Conservation (phyloP, 2,888 invertebrate genomes). For the Panzeria rudis region DNA sequence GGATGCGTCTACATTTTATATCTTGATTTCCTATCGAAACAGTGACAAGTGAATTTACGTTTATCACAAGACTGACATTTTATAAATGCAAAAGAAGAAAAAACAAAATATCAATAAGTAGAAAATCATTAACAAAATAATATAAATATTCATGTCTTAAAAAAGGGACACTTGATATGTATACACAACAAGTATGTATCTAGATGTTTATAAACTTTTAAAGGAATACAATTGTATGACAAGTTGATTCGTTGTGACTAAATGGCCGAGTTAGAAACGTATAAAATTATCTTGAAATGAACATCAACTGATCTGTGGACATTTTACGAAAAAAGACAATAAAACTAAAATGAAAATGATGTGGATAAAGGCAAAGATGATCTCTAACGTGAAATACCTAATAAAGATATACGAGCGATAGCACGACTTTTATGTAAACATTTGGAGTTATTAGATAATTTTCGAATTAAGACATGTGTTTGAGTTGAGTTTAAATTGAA, state of each 20-base stretch:
- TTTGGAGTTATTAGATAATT: conserved; percentile 39
- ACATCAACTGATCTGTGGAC: conserved; percentile 30
- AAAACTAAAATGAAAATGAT: conserved; percentile 10
- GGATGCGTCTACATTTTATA: neutral
- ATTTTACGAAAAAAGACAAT: neutral
- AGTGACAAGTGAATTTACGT: conserved; percentile 50
- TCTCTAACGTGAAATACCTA: conserved; percentile 20
- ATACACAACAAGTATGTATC: neutral
- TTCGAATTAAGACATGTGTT: conserved; percentile 36
- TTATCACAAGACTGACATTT: conserved; percentile 24
- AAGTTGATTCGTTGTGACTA: neutral
- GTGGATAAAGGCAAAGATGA: conserved; percentile 27
- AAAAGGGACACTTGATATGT: conserved; percentile 23
- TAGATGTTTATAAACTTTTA: neutral
- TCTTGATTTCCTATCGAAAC: conserved; percentile 43
- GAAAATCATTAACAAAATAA: conserved; percentile 16
- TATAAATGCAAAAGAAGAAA: neutral
- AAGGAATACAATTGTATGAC: neutral
- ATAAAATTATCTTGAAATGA: conserved; percentile 55
- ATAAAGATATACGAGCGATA: neutral
- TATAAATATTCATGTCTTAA: conserved; percentile 54
- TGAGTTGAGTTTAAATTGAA: conserved; percentile 5
- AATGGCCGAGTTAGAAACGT: neutral
- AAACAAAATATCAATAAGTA: conserved; percentile 8
- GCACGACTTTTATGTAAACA: conserved; percentile 34